Conservation (phyloP, 2,888 invertebrate genomes). For the Polydrusus pterygomalis region DNA sequence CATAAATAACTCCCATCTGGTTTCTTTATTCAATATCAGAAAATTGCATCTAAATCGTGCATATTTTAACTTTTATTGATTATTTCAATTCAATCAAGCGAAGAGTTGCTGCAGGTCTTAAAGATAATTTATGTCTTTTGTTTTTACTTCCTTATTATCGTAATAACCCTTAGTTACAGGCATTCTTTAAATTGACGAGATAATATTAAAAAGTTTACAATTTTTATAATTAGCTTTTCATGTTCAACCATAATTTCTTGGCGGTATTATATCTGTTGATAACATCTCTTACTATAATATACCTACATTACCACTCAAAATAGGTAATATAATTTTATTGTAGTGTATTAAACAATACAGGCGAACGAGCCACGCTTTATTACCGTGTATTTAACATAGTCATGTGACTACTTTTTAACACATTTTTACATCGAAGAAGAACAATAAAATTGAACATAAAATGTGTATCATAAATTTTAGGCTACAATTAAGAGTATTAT, state of each 20-base stretch:
- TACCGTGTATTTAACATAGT: no score
- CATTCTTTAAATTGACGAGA: slow-evolving; percentile 22
- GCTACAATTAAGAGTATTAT: no score
- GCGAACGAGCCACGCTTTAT: no score
- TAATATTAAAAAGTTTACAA: slow-evolving; percentile 25
- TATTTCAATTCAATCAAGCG: slow-evolving; percentile 38
- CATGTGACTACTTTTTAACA: no score
- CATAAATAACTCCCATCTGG: slow-evolving; percentile 38
- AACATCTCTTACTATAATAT: not conserved
- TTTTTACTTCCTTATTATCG: slow-evolving; percentile 32
- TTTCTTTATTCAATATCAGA: slow-evolving; percentile 28
- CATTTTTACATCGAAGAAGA: no score
- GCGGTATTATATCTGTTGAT: slow-evolving; percentile 1
- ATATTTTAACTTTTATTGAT: slow-evolving; percentile 35
- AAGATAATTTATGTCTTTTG: slow-evolving; percentile 29
- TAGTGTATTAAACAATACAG: not conserved
- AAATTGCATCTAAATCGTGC: slow-evolving; percentile 19
- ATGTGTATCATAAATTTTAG: no score
- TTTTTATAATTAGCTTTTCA: slow-evolving; percentile 18
- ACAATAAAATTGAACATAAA: no score
- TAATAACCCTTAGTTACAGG: slow-evolving; percentile 12
- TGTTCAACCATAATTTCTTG: slow-evolving; percentile 3
- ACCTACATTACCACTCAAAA: not conserved
- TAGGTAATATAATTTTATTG: not conserved
- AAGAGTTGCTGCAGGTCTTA: slow-evolving; percentile 16